Base-by-base conservation (phyloP, 2,113 vertebrate species). In the Chrysochloris asiatica region DNA sequence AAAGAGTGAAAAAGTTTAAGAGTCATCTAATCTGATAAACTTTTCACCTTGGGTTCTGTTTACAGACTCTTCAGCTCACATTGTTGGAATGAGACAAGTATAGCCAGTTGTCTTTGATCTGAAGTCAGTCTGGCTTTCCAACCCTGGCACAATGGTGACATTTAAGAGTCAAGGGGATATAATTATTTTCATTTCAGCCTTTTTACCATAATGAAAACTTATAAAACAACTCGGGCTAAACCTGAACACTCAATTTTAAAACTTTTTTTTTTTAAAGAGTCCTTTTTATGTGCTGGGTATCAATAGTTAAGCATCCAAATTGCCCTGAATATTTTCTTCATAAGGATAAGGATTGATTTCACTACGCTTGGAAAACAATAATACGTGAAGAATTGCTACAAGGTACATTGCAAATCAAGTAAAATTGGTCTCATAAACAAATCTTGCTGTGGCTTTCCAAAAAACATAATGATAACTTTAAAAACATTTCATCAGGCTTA, bases 51-150 rank as follows among this genome's bases (percentile, higher is more conserved):
- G 76, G 72, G 54, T 86, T 89, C 90, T 95, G 95, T 95, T 95
- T 95, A 96, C 88, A 83, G 88, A 88, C 48, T 88, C 90, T 47
- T 85, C 90, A 79, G 86, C 45, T 93, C 89, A 75, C 91, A 61
- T 89, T 90, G 90, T 72, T 92, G 92, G 63, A 95, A 89, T 28
- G 86, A 94, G 88, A 92, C 92, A 95, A 92, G 95, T 90, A 93
- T 78, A 96, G 89, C 69, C 78, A 84, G 71, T 82, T 93, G 89
- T 94, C 95, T 96, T 96, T 97, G 96, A 95, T 96, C 90, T 93
- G 86, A 52, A 87, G 84, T 95, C 89, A 87, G 92, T 93, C 94
- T 75, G 86, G 81, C 88, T 95, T 96, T 93, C 93, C 83, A 95
- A 28, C 83, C 69, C 84, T 92, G 88, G 91, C 92, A 95, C 80